Conservation (phyloP, 2,888 invertebrate species). For the Ecdyonurus torrentis region DNA sequence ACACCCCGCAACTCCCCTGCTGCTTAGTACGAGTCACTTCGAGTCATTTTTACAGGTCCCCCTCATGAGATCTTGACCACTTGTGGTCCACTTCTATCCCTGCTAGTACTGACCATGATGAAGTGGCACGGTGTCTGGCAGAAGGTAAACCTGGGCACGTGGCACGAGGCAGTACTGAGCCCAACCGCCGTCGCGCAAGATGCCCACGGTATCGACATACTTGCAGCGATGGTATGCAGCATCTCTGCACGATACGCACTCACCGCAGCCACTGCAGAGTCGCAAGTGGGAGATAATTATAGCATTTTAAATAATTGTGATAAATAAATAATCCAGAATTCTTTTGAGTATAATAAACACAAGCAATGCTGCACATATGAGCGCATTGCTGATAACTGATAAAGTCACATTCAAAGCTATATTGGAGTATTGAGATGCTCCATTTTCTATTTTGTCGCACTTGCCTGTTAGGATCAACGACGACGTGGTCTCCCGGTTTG, state of each 20-base stretch:
- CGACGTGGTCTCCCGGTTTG: conserved; percentile 46
- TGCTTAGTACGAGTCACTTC: too few species aligned
- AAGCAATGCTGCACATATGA: too few species aligned
- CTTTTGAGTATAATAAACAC: too few species aligned
- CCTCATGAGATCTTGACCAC: background rate
- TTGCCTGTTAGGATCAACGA: conserved; percentile 50
- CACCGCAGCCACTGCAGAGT: background rate
- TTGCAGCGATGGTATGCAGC: background rate
- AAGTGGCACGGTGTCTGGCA: conserved; percentile 37
- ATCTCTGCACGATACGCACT: background rate
- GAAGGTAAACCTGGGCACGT: conserved; percentile 38
- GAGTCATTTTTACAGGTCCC: background rate
- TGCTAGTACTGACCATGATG: conserved; percentile 32
- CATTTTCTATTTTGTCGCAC: too few species aligned
- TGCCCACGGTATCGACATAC: conserved; percentile 35
- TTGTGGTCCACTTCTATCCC: background rate
- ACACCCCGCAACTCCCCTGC: too few species aligned
- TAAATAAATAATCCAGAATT: too few species aligned
- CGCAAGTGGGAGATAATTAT: too few species aligned
- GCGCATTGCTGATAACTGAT: too few species aligned
- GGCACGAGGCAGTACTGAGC: conserved; percentile 44
- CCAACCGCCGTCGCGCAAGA: conserved; percentile 50
- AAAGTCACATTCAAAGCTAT: too few species aligned
- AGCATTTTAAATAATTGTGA: too few species aligned
- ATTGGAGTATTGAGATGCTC: too few species aligned